A percentile compares a stretch with the other conserved stretches of the same genome.
phyloP scores from a whole-genome alignment of 2,113 vertebrate genomes.

The Dasyurus viverrinus region DNA sequence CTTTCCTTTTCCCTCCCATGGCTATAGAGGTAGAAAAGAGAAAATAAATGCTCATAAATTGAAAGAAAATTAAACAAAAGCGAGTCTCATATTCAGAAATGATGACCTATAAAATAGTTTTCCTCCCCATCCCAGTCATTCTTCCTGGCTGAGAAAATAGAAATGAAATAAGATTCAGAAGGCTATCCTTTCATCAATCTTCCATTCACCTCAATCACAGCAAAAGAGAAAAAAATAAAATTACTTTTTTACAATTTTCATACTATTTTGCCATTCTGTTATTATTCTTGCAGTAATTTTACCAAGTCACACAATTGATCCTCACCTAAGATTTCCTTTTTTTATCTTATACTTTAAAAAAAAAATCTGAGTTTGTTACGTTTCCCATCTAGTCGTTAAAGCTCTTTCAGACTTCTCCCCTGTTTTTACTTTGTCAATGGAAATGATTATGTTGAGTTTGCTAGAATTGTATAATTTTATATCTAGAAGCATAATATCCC shows the following conservation, averaged over 20 bases:
- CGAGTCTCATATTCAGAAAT: not conserved
- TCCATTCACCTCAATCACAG: not conserved
- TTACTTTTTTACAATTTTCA: not conserved
- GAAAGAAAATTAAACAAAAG: not conserved
- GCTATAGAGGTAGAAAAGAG: not conserved
- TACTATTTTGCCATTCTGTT: not conserved
- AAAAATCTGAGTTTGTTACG: not conserved
- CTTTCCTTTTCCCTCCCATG: not conserved
- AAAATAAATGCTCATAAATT: not conserved
- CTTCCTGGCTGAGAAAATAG: not conserved
- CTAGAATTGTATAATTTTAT: not conserved
- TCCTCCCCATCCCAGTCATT: not conserved
- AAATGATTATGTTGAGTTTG: not conserved
- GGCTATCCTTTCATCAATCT: not conserved
- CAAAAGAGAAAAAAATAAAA: not conserved
- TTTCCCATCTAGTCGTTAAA: not conserved
- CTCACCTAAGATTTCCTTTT: not conserved
- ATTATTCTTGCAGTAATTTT: not conserved
- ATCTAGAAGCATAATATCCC: not conserved
- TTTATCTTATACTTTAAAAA: not conserved
- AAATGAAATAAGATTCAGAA: not conserved
- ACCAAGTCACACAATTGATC: not conserved
- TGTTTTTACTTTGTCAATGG: not conserved
- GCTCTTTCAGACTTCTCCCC: not conserved
- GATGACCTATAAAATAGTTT: not conserved